Evolutionary conservation across 1,140 invertebrate genomes (phyloP).

Genomic region (Harpegnathos saltator): DNA sequence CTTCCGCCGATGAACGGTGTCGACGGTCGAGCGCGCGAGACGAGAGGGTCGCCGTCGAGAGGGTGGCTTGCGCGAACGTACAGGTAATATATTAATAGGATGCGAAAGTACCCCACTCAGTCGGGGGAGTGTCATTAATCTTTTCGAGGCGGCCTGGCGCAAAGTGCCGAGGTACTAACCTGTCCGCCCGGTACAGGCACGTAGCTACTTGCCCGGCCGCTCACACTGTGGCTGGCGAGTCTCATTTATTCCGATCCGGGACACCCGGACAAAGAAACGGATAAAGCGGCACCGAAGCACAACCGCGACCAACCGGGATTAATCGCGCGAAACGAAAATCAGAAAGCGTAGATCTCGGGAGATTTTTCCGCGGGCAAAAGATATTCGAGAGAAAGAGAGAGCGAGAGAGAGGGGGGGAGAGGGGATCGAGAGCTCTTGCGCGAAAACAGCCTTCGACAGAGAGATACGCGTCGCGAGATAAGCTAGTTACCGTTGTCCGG

Average conservation of each 20-base stretch:
- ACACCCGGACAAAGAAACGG: constrained; percentile 8
- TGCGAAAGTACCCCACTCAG: constrained; percentile 67
- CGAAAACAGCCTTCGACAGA: no score
- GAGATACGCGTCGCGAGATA: no score
- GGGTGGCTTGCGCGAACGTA: constrained; percentile 43
- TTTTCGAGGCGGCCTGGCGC: constrained; percentile 59
- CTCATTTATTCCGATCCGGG: constrained; percentile 37
- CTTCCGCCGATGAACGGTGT: constrained; percentile 56
- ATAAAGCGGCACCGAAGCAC: not conserved
- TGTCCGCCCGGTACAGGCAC: constrained; percentile 25
- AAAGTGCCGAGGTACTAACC: constrained; percentile 46
- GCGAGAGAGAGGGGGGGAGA: no score
- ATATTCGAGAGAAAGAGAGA: not conserved
- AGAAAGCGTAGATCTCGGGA: not conserved
- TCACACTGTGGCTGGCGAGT: not conserved
- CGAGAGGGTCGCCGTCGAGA: constrained; percentile 41
- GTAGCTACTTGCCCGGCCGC: constrained; percentile 21
- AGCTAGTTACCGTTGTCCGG: constrained; percentile 2
- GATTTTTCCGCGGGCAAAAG: constrained; percentile 4
- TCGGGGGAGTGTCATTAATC: constrained; percentile 75
- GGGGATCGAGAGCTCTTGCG: no score
- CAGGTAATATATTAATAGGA: constrained; percentile 77
- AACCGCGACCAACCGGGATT: not conserved
- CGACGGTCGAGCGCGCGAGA: constrained; percentile 51
- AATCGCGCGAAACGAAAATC: constrained; percentile 33